Evolutionary conservation across 1,140 invertebrate genomes (phyloP).

Genomic region (Mya arenaria): DNA sequence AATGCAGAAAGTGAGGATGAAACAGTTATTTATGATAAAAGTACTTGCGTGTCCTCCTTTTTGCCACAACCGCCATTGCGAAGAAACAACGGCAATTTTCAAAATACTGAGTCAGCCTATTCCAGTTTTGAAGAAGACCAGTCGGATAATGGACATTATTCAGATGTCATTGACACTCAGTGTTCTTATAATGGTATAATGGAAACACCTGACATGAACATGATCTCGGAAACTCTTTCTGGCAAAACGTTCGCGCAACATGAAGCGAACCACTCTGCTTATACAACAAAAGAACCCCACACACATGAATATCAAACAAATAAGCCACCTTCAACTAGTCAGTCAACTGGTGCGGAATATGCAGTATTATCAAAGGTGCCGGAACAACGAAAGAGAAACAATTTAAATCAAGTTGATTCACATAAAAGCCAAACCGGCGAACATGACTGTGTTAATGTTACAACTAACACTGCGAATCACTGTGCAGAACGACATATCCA

Average conservation of each 20-base stretch:
- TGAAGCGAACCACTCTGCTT: no score
- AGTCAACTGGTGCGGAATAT: conserved; percentile 3
- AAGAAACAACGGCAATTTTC: conserved; percentile 24
- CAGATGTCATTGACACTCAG: background rate
- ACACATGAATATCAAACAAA: no score
- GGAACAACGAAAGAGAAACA: conserved; percentile 2
- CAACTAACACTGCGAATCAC: background rate
- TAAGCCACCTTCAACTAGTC: no score
- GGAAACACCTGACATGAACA: no score
- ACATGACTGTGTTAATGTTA: no score
- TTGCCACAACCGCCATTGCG: conserved; percentile 27
- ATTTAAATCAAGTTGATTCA: no score
- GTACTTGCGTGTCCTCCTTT: conserved; percentile 32
- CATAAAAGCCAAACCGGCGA: no score
- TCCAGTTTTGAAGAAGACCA: conserved; percentile 49
- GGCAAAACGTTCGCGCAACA: no score
- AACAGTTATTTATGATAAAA: conserved; percentile 24
- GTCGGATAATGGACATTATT: conserved; percentile 19
- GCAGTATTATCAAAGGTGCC: conserved; percentile 13
- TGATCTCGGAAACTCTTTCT: no score
- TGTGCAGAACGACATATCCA: conserved; percentile 37
- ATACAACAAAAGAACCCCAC: no score
- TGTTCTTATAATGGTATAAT: background rate
- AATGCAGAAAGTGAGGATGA: conserved; percentile 39
- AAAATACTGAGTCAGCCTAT: conserved; percentile 46